Evolutionary conservation across 2,888 invertebrate genomes (phyloP), one percentile per base, ranked within the genome.

Genomic region (Endotricha flammealis): DNA sequence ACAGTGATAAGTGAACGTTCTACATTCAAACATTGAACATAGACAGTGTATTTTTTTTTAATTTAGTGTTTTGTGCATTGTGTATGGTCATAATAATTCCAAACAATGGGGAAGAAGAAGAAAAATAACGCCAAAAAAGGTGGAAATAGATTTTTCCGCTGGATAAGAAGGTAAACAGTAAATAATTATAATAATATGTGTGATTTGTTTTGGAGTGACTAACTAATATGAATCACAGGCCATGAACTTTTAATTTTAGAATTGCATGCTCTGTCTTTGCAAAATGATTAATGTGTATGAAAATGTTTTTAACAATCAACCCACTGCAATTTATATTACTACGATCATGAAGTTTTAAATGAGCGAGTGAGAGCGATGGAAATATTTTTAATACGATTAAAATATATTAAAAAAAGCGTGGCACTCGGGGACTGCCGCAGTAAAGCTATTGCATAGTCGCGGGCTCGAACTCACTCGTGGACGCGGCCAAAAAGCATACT

Each of bases 31-130:
- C 16, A 16, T 33, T 32, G n/a, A 25, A 33, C 57, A 59, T 60
- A 61, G 57, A 67, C 60, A 58, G 60, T 63, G 55, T 49, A 51
- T 46, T 47, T 39, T 45, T 49, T 45, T 53, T 20, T 20, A 36
- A 32, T 35, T 46, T 48, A 52, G 46, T 44, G 54, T 50, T 27
- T 27, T 2, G 20, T 20, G 53, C 48, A 36, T 57, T 57, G 60
- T 56, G 55, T 64, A 74, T 75, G 70, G 44, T 56, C 42, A 41
- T 48, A 41, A 20, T 48, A 40, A 47, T 36, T 42, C 35, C 41
- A 41, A 30, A 53, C 46, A 53, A 86, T 86, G 85, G 83, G 83
- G 45, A 85, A 83, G 48, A 85, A 83, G 70, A 85, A 82, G 74
- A 86, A 82, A 71, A 73, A 70, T 60, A 73, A 50, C 50, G 72